Base-by-base conservation (phyloP, 1,140 invertebrate species). In the Mamestra configurata region DNA sequence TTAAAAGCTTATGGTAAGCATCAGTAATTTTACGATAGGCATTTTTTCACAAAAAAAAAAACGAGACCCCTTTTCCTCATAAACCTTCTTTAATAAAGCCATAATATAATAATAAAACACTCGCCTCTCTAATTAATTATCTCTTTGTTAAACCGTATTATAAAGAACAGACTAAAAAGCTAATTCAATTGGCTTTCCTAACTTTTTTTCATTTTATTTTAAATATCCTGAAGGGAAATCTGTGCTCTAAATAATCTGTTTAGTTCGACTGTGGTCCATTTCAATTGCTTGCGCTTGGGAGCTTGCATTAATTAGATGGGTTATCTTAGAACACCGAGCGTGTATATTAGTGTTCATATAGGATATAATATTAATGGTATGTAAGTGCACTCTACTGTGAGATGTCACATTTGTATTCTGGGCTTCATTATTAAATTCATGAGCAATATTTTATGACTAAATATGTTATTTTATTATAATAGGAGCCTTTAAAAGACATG, bases 301-400 rank as follows among this genome's bases (percentile, higher is more conserved):
- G 40, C 40, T 27, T 68, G 20, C 43, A 71, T 53, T 53, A 53
- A 71, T 53, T 71, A 71, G 46, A 18, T 24, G 20, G 46, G 46
- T 71, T 71, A 71, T 40, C 37, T 66, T n/a, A 13, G 18, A 6
- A 40, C 1, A 31, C 24, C 11, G n/a, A 61, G 15, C 24, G 3
- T 53, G 40, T 68, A 7, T 31, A 10, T 53, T 51, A 20, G 24
- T 18, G 24, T 22, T 24, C 10, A 4, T 55, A 13, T 24, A 24
- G 2, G 53, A 24, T 20, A 46, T 46, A 46, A 46, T 46, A 46
- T 46, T 46, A 13, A 46, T 46, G 43, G 4, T 4, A 1, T 10
- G 11, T 46, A 46, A 46, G 43, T 15, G 43, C 43, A 1, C 10
- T 13, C 43, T 46, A 3, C 1, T 15, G 2, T 6, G 6, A 15